Evolutionary conservation across 2,888 invertebrate genomes (phyloP).

Genomic region (Salticus scenicus): DNA sequence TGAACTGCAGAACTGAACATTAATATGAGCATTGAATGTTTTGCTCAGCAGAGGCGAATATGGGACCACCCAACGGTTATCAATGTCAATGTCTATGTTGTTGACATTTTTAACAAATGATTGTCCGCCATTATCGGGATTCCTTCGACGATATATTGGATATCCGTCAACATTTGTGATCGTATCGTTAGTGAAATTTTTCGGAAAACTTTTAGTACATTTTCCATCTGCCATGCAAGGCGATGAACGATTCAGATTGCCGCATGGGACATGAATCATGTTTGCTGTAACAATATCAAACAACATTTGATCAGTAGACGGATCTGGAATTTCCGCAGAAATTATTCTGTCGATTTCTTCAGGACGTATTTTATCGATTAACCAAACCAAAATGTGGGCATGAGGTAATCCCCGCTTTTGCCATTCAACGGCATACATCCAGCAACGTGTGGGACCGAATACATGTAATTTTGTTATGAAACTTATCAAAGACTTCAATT

Average conservation of each 20-base stretch:
- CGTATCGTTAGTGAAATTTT: constrained; percentile 3
- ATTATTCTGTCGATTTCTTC: constrained; percentile 70
- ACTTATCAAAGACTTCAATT: constrained; percentile 71
- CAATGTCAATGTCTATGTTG: background rate
- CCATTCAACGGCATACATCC: constrained; percentile 73
- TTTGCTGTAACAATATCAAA: constrained; percentile 21
- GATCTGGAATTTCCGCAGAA: constrained; percentile 71
- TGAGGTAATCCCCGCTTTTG: constrained; percentile 75
- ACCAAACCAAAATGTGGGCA: constrained; percentile 71
- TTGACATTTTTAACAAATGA: constrained; percentile 11
- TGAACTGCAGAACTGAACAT: too few relatives aligned
- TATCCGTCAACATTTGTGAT: background rate
- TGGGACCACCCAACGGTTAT: too few relatives aligned
- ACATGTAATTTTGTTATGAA: constrained; percentile 70
- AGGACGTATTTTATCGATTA: constrained; percentile 58
- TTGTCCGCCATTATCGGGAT: constrained; percentile 19
- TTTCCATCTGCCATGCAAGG: constrained; percentile 21
- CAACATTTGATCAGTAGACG: constrained; percentile 7
- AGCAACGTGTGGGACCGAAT: constrained; percentile 71
- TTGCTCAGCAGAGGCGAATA: too few relatives aligned
- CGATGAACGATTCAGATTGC: constrained; percentile 1
- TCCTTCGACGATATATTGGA: constrained; percentile 20
- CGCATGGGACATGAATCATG: constrained; percentile 12
- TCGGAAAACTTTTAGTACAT: constrained; percentile 19
- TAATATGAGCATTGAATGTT: too few relatives aligned